Evolutionary conservation across 1,140 invertebrate genomes (phyloP).

Genomic region (Amphibalanus amphitrite): DNA sequence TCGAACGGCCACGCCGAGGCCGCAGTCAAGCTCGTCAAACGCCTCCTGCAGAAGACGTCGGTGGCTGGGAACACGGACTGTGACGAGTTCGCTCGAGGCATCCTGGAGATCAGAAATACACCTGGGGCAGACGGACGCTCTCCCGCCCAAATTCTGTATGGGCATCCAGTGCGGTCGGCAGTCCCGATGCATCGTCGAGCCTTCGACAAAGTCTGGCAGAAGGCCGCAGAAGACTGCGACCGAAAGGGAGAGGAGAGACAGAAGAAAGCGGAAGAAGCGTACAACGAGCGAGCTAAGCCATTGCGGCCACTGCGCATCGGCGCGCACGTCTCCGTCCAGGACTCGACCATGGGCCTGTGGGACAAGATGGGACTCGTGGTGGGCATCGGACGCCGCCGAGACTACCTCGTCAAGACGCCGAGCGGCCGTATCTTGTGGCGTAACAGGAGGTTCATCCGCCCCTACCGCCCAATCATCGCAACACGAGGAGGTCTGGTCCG

Average conservation of each 20-base stretch:
- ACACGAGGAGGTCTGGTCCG: no score
- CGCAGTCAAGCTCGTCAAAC: constrained; percentile 11
- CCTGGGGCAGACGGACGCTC: background rate
- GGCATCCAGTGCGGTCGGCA: constrained; percentile 2
- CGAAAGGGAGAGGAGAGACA: background rate
- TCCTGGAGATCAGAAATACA: constrained; percentile 7
- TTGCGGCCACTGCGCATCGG: background rate
- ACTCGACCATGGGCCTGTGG: no score
- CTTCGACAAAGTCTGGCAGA: background rate
- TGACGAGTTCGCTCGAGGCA: constrained; percentile 4
- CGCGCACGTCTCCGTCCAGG: no score
- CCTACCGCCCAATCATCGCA: no score
- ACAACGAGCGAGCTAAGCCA: background rate
- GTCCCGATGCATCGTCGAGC: background rate
- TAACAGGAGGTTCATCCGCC: no score
- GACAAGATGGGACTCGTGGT: no score
- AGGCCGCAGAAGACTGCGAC: background rate
- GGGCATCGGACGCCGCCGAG: no score
- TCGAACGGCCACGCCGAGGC: constrained; percentile 11
- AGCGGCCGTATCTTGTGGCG: no score
- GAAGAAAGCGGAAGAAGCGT: background rate
- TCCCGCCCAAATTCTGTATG: background rate
- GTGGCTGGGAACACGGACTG: constrained; percentile 4
- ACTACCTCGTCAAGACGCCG: no score
- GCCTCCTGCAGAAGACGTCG: constrained; percentile 7